Base-by-base conservation (phyloP, 1,140 invertebrate genomes). In the Zaprionus davidi region DNA sequence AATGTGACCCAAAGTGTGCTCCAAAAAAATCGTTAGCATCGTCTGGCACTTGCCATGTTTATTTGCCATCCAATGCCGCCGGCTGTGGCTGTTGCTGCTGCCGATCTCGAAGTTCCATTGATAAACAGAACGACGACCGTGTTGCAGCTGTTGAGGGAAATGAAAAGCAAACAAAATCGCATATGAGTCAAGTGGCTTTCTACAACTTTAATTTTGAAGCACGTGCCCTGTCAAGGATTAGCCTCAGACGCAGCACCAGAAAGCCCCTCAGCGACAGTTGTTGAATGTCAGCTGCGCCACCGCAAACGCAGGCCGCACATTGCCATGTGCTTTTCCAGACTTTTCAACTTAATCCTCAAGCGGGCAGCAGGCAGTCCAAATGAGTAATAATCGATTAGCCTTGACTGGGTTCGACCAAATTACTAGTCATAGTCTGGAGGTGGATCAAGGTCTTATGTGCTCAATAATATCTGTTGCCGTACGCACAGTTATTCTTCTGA, bases 121-220 rank as follows among this genome's bases (percentile, higher is more conserved):
- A 73, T 67, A 73, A 46, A 49, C 57, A 65, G 84, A 31, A 78
- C 66, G 78, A 36, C 69, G 51, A 71, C 63, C 78, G 70, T 69
- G 81, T 73, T 78, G 84, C 84, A 88, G 69, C 78, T 90, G 81
- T 81, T 90, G 41, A 81, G 84, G 81, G 81, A 90, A 90, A 90
- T 90, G 85, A 90, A 90, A 90, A 90, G 73, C 88, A 90, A 90
- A 90, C 85, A 90, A 60, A 57, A 56, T 66, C 46, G 51, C 71
- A 57, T 55, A 58, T 56, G 68, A 67, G 68, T 53, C 46, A 41
- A 20, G 28, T 72, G 71, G 73, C 28, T 41, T 44, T 28, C 20
- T 55, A 17, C 28, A 41, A 49, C 66, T 69, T 69, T 66, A 79
- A 88, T 84, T 83, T 87, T 84, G 71, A 70, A 81, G 80, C 68